Conservation (phyloP, 1,140 invertebrate genomes). For the Triops cancriformis region DNA sequence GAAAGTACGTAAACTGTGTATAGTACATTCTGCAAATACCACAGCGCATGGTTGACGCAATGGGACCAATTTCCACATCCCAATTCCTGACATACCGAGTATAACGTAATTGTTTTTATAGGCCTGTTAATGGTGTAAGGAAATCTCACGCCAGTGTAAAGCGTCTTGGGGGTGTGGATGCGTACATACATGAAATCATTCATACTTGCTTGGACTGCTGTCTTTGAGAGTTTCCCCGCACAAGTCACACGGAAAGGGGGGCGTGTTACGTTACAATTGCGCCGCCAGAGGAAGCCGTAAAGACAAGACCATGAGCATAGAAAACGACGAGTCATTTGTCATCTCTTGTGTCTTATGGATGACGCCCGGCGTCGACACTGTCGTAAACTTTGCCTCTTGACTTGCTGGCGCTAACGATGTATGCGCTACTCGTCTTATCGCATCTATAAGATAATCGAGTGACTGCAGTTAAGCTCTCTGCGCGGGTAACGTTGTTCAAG, state of each 20-base stretch:
- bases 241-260: conserved; percentile 9
- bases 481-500: no score
- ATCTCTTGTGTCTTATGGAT: background rate
- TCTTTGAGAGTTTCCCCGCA: background rate
- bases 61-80: background rate
- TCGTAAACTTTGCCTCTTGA: background rate
- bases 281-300: background rate
- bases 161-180: background rate
- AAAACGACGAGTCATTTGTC: background rate
- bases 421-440: background rate
- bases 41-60: background rate
- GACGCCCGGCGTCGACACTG: background rate
- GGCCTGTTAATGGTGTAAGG: background rate
- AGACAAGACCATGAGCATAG: background rate
- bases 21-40: no score
- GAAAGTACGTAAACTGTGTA: background rate
- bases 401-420: background rate
- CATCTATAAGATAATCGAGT: no score
- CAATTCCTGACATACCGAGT: background rate
- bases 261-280: conserved; percentile 8
- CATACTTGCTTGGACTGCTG: background rate
- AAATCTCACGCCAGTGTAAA: background rate
- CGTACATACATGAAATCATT: background rate
- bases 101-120: background rate
- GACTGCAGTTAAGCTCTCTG: no score